These are phyloP conservation scores for Melangyna quadrimaculata DNA, from an alignment of 2,888 invertebrate genomes.

Conservation along the genomic window DNA sequence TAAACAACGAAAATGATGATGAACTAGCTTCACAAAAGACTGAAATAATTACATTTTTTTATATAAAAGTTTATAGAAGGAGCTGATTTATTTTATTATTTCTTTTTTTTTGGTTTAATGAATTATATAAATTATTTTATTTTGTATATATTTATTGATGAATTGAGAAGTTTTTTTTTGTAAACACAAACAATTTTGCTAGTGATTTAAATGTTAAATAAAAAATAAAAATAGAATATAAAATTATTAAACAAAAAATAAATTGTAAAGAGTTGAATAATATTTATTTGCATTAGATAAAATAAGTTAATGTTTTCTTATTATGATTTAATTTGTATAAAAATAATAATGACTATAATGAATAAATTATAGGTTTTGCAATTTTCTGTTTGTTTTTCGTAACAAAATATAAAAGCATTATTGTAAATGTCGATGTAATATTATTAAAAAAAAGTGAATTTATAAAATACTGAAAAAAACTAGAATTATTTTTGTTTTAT, in stretches of 20 bases:
- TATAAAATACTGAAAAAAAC: conserved; percentile 34
- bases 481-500: conserved; percentile 2
- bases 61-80: conserved; percentile 41
- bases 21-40: conserved; percentile 68
- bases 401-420: conserved; percentile 27
- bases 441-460: conserved; percentile 33
- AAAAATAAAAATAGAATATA: background rate
- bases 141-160: conserved; percentile 54
- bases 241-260: conserved; percentile 26
- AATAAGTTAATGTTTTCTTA: conserved; percentile 35
- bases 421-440: conserved; percentile 61
- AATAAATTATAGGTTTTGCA: conserved; percentile 10
- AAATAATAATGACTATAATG: conserved; percentile 17
- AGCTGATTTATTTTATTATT: conserved; percentile 33
- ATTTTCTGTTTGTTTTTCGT: conserved; percentile 6
- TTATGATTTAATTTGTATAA: conserved; percentile 7
- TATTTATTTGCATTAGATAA: conserved; percentile 66
- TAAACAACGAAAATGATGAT: conserved; percentile 17
- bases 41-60: conserved; percentile 68
- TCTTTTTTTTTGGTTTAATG: conserved; percentile 6
- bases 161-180: conserved; percentile 19
- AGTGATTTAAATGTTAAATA: conserved; percentile 58
- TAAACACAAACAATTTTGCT: conserved; percentile 49
- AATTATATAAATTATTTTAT: conserved; percentile 62
- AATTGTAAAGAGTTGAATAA: conserved; percentile 69